A percentile compares a stretch with the other conserved stretches of the same genome.
phyloP scores from a whole-genome alignment of 1,140 invertebrate species.

The Drosophila ironensis region DNA sequence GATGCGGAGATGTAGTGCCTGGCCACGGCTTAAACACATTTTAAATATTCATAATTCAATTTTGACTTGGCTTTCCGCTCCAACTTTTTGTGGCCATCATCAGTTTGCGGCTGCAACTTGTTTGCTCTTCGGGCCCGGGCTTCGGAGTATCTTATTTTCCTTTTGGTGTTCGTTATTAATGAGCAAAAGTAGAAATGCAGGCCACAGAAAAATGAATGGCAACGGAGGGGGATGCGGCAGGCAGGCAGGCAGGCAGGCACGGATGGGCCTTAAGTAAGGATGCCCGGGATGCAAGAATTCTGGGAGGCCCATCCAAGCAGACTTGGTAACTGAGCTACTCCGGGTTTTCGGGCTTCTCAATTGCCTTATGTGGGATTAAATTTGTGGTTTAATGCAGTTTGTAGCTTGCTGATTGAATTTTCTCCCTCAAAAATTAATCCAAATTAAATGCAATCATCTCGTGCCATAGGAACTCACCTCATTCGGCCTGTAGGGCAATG shows the following conservation, averaged over 20 bases:
- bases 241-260: too few species aligned
- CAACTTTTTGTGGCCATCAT: slow-evolving; percentile 63
- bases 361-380: too few species aligned
- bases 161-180: slow-evolving; percentile 75
- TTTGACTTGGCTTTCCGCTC: slow-evolving; percentile 64
- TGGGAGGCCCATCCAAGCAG: too few species aligned
- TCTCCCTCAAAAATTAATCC: too few species aligned
- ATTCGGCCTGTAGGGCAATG: slow-evolving; percentile 16
- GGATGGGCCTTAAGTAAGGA: too few species aligned
- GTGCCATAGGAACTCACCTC: slow-evolving; percentile 18
- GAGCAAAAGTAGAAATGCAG: slow-evolving; percentile 71
- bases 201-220: slow-evolving; percentile 43
- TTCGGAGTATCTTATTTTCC: slow-evolving; percentile 40
- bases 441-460: not conserved
- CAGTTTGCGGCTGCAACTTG: slow-evolving; percentile 51
- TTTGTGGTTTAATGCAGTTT: too few species aligned
- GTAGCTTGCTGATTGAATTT: not conserved
- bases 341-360: not conserved
- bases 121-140: slow-evolving; percentile 19
- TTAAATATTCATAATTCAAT: slow-evolving; percentile 80
- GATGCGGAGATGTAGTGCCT: slow-evolving; percentile 8
- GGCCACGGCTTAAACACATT: slow-evolving; percentile 66
- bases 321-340: not conserved
- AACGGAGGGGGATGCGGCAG: not conserved
- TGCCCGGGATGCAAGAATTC: too few species aligned